Base-by-base conservation (phyloP, 2,113 vertebrate species). In the Thermophis baileyi region DNA sequence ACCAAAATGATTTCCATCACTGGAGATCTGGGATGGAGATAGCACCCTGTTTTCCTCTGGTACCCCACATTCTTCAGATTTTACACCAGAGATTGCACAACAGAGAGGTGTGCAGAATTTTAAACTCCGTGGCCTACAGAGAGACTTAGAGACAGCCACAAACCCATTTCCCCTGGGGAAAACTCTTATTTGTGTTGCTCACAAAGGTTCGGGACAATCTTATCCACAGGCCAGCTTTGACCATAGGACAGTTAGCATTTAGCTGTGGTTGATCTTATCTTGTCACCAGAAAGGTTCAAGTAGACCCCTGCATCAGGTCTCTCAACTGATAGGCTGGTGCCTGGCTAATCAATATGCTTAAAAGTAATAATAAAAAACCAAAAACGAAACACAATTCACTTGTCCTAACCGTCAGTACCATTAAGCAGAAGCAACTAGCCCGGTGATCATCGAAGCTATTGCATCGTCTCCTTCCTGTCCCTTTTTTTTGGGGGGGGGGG, bases 391-490 rank as follows among this genome's bases (percentile, higher is more conserved):
- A 35, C 3, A 27, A 74, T 85, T 54, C 18, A 25, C 40, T 40
- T 92, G 69, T 91, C 92, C 93, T 60, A 88, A 94, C 92, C 85
- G 51, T 27, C 89, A 91, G 86, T 24, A 87, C 86, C 63, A 95
- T 95, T 94, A 93, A 57, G 6, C 86, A 51, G n/a, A 46, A 93
- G 89, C 92, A 91, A 20, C 35, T 9, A 40, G 35, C 69, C 2
- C 0, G 20, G 30, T 6, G 25, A 50, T 25, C 88, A 12, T 55
- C 40, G 47, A 93, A 94, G 47, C 60, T 54, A 90, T 92, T 92
- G 86, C 30, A 94, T 87, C 95, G 86, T 74, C 94, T 94, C 50
- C 55, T 93, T 85, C 93, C 93, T 93, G 86, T 94, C 93, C 93
- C 92, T 54, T 54, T 54, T 18, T 55, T 6, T 94, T 95, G n/a